These are phyloP conservation scores for Imbricaverruca yamaguchii DNA, from an alignment of 2,888 invertebrate species.

Conservation along the genomic window DNA sequence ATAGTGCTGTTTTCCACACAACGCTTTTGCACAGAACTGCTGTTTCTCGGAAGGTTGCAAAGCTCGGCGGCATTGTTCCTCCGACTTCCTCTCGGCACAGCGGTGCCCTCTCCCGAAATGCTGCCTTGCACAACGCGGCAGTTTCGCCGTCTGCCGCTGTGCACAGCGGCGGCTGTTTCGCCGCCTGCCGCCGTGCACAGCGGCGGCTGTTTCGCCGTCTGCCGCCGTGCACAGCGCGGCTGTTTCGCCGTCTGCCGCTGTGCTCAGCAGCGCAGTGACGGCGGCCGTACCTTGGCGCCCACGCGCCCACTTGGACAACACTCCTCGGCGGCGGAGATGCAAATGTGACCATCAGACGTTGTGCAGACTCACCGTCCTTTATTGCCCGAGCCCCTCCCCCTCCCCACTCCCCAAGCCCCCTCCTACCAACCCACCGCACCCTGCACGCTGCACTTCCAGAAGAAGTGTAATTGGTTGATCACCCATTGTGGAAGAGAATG, in stretches of 20 bases:
- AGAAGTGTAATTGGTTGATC: not conserved
- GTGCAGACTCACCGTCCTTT: slow-evolving; percentile 18
- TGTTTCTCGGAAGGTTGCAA: too few relatives aligned
- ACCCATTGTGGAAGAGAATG: not conserved
- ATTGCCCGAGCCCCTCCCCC: not conserved
- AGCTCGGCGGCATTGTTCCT: too few relatives aligned
- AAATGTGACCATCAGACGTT: not conserved
- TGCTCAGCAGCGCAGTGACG: not conserved
- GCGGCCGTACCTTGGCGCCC: not conserved
- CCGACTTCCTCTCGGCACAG: not conserved
- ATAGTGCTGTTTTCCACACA: too few relatives aligned
- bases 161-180: not conserved
- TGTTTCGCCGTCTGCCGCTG: not conserved
- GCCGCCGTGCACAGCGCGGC: not conserved
- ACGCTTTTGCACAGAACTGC: too few relatives aligned
- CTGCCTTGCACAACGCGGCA: too few relatives aligned
- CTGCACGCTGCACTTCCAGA: not conserved
- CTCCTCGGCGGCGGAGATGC: not conserved
- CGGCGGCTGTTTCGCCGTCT: not conserved
- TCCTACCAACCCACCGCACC: not conserved
- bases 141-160: too few relatives aligned
- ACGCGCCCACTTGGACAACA: slow-evolving; percentile 17
- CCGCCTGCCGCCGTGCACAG: not conserved
- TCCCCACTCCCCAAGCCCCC: not conserved
- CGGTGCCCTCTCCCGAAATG: not conserved